Base-by-base conservation (phyloP, 1,140 invertebrate genomes). In the Caenorhabditis remanei region DNA sequence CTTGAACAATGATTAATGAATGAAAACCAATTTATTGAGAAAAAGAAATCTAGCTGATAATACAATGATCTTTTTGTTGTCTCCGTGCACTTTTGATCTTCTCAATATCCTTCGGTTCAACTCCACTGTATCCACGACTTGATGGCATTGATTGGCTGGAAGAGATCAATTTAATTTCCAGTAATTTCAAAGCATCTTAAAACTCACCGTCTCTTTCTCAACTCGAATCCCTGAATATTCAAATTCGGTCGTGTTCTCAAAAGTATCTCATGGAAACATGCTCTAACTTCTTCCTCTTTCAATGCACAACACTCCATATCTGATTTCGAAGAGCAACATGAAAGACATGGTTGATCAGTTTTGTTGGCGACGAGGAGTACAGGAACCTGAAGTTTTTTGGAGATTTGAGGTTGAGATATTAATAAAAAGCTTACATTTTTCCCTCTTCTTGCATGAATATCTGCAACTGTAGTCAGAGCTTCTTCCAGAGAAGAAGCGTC, bases 321-420 rank as follows among this genome's bases (percentile, higher is more conserved):
- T 11, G 82, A 84, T 63, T 56, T 56, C 13, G 61, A 63, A 14
- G 61, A 4, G 19, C 21, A 48, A 32, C 56, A 67, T 0, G 61
- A 65, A 50, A 85, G 61, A 50, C 71, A 79, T 24, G 71, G 71
- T 32, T 79, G 32, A 19, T 91, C 90, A 0, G 67, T 86, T 82
- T 91, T 92, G 61, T 91, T 91, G 11, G 88, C 91, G 5, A 92
- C 79, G 32, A 91, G 85, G 16, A 92, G 55, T 56, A 91, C 83
- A 4, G 90, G 87, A 14, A 88, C 89, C 90, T 90, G 56, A 83
- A 91, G 67, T 43, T 82, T 71, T 7, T 16, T 43, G 13, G 7
- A 65, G 8, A 24, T 85, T 32, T n/a, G 11, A n/a, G 40, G 11
- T 32, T 32, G 32, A 32, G 32, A 32, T 32, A n/a, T 53, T 1